A percentile compares a stretch with the other conserved stretches of the same genome.
These are phyloP conservation scores for Spinus pinus DNA, from an alignment of 2,797 vertebrate genomes.

Conservation along the genomic window DNA sequence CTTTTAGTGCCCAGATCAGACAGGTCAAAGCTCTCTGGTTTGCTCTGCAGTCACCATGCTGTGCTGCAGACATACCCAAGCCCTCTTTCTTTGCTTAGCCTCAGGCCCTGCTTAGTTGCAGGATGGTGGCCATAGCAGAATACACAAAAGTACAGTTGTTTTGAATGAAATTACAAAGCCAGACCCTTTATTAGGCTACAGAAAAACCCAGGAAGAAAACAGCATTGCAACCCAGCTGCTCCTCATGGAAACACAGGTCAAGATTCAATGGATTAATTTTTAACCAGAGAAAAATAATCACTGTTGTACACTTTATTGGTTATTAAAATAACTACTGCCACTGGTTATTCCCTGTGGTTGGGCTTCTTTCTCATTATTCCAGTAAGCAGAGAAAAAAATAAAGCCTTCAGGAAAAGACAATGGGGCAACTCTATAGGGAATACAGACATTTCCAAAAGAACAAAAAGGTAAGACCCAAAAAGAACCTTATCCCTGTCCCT, in stretches of 20 bases:
- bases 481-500: background rate
- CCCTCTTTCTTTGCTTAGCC: background rate
- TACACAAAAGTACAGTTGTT: background rate
- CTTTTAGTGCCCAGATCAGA: background rate
- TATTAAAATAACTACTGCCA: background rate
- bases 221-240: background rate
- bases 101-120: background rate
- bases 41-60: background rate
- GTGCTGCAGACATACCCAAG: fast-evolving
- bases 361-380: background rate
- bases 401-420: background rate
- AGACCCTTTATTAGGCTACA: background rate
- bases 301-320: background rate
- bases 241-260: background rate
- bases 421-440: background rate
- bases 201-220: background rate
- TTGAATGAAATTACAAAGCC: background rate
- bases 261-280: background rate
- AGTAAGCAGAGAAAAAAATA: background rate
- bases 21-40: background rate
- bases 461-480: background rate
- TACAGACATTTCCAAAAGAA: background rate
- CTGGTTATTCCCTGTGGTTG: background rate
- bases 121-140: background rate
- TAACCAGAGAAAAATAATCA: background rate